Base-by-base conservation (phyloP, 2,888 invertebrate genomes). In the Periphyllus acericola region DNA sequence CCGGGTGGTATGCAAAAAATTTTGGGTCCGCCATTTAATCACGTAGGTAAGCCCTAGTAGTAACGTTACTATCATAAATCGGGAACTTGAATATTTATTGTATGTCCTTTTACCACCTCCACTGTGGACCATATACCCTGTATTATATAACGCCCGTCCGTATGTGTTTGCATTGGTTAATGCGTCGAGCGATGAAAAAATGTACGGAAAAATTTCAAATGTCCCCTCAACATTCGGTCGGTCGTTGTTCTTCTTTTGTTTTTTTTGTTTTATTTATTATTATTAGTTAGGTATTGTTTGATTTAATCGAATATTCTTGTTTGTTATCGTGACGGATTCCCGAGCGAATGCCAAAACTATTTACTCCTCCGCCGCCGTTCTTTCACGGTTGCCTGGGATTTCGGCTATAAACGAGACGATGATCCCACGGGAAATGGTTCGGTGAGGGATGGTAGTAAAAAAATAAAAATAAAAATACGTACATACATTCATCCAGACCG, bases 341-440 rank as follows among this genome's bases (percentile, higher is more conserved):
- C 78, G 52, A 34, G n/a, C 32, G 83, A 83, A 75, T 75, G 36
- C 46, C 66, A 34, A 84, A 76, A 72, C 34, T 29, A 17, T 29
- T 29, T 29, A 71, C 32, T 71, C 17, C 29, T 66, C 80, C 68
- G 5, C 60, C 34, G 4, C 5, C 21, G 17, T 76, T 66, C 40
- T 19, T 46, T 46, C 29, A 25, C 29, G 32, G 66, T 84, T 76
- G 19, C 40, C 32, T 8, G 86, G 55, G 72, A 72, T 83, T 78
- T 78, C 32, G 72, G 74, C 40, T 40, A 74, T 80, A 87, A 81
- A 87, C 86, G 86, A 87, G 40, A 80, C 71, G 86, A 74, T 80
- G 72, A 87, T 87, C 80, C 74, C 86, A 8, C 19, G 74, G 60
- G 80, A 87, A 72, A 72, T 76, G 29, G 76, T 32, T 76, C 25